Base-by-base conservation (phyloP, 2,888 invertebrate species). In the Sylvicola fuscatus region DNA sequence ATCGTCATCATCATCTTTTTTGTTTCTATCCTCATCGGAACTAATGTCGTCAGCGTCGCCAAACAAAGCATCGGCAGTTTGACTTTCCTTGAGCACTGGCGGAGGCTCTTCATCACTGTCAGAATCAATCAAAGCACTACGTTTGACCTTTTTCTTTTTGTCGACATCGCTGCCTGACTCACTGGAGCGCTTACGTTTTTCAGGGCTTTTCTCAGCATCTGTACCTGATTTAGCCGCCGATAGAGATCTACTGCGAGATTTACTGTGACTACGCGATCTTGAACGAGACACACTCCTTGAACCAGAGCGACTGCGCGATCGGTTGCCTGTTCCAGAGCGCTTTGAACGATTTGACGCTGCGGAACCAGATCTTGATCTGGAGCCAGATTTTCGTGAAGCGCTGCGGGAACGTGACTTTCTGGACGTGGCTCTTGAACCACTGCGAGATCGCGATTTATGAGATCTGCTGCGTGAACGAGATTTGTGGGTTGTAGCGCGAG, bases 1-100 rank as follows among this genome's bases (percentile, higher is more conserved):
- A 39, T 14, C 40, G 13, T 12, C 33, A 43, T 39, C 56, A 46
- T 46, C 65, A 54, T 59, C 65, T 43, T 44, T 58, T 49, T 42
- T 54, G 35, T 10, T 38, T 39, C 56, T 47, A 44, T 65, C 65
- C 37, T 69, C 68, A 15, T 62, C 89, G 6, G 81, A 75, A 51
- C 86, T 87, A 32, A 90, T 90, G 53, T 90, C 90, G 41, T 87
- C 80, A 12, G 89, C 90, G 60, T 90, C 90, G 10, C 92, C 92
- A 58, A 92, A 92, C 17, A 92, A 63, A 7, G 83, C 86, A 42
- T 80, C 80, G 1, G 86, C 82, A 21, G 74, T 77, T 21, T 44
- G 41, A 35, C 44, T 44, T 33, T 43, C 42, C 14, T 32, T 40
- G 35, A 50, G 46, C 40, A 58, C 61, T 42, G 35, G 55, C 32